Evolutionary conservation across 1,140 invertebrate species (phyloP).

Genomic region (Drosophila hydei): DNA sequence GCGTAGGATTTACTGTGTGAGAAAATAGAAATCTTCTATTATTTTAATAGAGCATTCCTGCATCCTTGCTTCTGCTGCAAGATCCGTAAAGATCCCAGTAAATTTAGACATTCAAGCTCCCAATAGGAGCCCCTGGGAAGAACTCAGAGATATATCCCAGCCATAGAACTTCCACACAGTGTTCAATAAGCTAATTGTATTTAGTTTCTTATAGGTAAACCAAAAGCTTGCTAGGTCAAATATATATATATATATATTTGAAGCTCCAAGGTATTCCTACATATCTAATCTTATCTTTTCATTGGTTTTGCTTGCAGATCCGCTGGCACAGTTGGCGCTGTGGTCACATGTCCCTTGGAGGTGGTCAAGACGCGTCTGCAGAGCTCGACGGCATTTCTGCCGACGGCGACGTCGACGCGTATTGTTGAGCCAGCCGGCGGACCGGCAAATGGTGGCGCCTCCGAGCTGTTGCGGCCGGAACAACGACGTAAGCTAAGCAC

Average conservation of each 20-base stretch:
- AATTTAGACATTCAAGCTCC: too few relatives aligned
- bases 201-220: too few relatives aligned
- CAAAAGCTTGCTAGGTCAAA: too few relatives aligned
- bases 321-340: slow-evolving; percentile 97
- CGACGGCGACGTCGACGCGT: slow-evolving; percentile 84
- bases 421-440: slow-evolving; percentile 76
- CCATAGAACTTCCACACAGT: too few relatives aligned
- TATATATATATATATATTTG: not conserved
- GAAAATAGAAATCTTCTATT: too few relatives aligned
- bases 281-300: slow-evolving; percentile 1
- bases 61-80: too few relatives aligned
- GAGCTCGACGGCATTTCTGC: slow-evolving; percentile 91
- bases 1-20: too few relatives aligned
- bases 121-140: too few relatives aligned
- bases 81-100: too few relatives aligned
- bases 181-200: too few relatives aligned
- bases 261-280: not conserved
- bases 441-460: slow-evolving; percentile 65
- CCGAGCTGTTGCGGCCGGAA: slow-evolving; percentile 81
- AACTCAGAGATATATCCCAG: too few relatives aligned
- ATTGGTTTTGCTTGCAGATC: slow-evolving; percentile 87
- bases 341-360: slow-evolving; percentile 98
- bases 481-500: slow-evolving; percentile 84
- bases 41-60: too few relatives aligned
- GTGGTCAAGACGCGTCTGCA: slow-evolving; percentile 99